Percentiles rank a stretch among this genome's conserved stretches.
These are phyloP conservation scores for Littorina saxatilis DNA, from an alignment of 1,140 invertebrate genomes.

Conservation along the genomic window DNA sequence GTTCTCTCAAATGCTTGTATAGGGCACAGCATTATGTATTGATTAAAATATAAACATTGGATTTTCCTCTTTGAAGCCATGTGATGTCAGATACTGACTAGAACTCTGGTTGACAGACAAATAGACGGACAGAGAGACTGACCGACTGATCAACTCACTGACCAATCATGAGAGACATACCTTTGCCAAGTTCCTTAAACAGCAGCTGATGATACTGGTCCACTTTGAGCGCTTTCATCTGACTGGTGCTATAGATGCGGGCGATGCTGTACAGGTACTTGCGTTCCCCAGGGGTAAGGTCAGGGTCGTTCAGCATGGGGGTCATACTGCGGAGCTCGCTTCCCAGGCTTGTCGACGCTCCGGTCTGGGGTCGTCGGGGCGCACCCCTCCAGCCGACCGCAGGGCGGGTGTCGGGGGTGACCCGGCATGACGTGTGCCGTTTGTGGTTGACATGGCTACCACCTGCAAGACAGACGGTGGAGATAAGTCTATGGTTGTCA, in stretches of 20 bases:
- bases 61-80: too few species aligned
- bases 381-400: slow-evolving; percentile 3
- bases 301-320: slow-evolving; percentile 47
- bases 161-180: too few species aligned
- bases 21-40: too few species aligned
- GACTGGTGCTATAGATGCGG: slow-evolving; percentile 54
- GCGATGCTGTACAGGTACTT: slow-evolving; percentile 60
- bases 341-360: slow-evolving; percentile 9
- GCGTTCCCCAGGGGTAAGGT: slow-evolving; percentile 50
- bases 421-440: slow-evolving; percentile 50
- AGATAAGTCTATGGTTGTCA: too few species aligned
- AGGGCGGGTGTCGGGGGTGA: slow-evolving; percentile 33
- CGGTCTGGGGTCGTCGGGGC: background rate
- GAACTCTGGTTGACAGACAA: too few species aligned
- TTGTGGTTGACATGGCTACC: slow-evolving; percentile 51
- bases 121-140: too few species aligned
- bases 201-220: slow-evolving; percentile 56
- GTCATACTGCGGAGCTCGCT: slow-evolving; percentile 29
- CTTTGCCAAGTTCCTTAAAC: slow-evolving; percentile 49
- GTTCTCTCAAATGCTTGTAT: too few species aligned
- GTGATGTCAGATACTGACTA: too few species aligned
- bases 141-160: too few species aligned
- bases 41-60: too few species aligned
- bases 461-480: slow-evolving; percentile 44
- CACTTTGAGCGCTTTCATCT: slow-evolving; percentile 58